Base-by-base conservation (phyloP, 2,797 vertebrate species). In the Glyptemys insculpta region DNA sequence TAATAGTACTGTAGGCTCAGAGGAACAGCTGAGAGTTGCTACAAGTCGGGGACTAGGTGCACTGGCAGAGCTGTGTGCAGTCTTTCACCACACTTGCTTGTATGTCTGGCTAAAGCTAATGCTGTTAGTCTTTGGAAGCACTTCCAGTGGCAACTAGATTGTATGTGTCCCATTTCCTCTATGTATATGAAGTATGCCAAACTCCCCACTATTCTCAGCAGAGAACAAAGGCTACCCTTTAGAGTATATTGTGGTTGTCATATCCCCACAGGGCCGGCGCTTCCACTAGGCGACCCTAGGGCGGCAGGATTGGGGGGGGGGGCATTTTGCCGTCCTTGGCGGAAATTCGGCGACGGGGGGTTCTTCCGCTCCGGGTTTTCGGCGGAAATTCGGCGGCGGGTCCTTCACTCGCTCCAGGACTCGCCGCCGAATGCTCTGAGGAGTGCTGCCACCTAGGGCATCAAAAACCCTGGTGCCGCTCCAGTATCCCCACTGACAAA, bases 221-320 rank as follows among this genome's bases (percentile, higher is more conserved):
- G 90, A 96, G 95, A 96, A 96, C 91, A 97, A 96, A 96, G 88
- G 81, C 89, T 96, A 81, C 89, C 94, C 91, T 93, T 94, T 47
- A 87, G 94, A 95, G 95, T 91, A 92, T 95, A 92, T 59, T 92
- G 86, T 72, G 96, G 95, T 97, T 96, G 95, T 96, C 85, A 50
- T 52, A 79, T 96, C 95, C 92, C 80, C 29, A 37, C 82, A 44
- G 44, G 44, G 44, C 44, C 8, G 44, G 44, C 6, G 44, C 44
- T 44, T 44, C 44, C 44, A 44, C 44, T 44, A 44, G 7, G 44
- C 44, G 44, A 44, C 44, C 44, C 44, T 44, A 44, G 44, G 44
- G 44, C 8, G 7, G 44, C 44, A 44, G 44, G 44, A 44, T 44
- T 44, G 8, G 44, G 44, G 44, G 44, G 44, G 44, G 44, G 1